Evolutionary conservation across 1,140 invertebrate species (phyloP).

Genomic region (Amphibalanus amphitrite): DNA sequence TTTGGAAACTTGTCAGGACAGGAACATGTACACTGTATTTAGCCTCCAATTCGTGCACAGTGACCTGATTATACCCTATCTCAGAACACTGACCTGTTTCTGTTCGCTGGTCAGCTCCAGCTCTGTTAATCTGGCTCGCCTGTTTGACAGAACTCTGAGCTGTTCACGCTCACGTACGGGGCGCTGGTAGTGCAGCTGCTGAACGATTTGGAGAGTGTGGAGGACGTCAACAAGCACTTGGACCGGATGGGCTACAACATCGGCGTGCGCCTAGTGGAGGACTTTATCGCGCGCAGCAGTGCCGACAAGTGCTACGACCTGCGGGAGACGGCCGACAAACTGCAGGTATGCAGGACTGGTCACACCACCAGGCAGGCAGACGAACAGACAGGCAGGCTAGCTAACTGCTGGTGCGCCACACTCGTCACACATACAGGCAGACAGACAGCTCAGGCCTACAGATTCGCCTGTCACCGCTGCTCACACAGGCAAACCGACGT

Average conservation of each 20-base stretch:
- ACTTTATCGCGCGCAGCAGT: conserved; percentile 84
- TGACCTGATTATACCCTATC: conserved; percentile 17
- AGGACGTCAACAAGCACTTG: conserved; percentile 88
- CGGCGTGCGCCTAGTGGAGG: conserved; percentile 91
- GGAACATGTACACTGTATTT: no score
- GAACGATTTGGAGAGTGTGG: conserved; percentile 92
- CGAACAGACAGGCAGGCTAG: no score
- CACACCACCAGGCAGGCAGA: neutral
- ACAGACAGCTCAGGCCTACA: no score
- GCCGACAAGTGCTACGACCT: conserved; percentile 83
- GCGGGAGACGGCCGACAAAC: conserved; percentile 91
- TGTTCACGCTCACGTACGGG: conserved; percentile 95
- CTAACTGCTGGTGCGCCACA: no score
- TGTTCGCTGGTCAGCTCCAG: conserved; percentile 27
- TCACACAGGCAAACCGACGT: no score
- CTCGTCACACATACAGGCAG: no score
- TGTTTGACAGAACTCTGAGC: conserved; percentile 73
- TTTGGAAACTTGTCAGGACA: no score
- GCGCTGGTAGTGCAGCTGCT: conserved; percentile 89
- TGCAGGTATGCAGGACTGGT: conserved; percentile 41
- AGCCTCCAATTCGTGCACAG: neutral
- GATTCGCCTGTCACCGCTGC: no score
- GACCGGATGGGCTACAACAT: conserved; percentile 96
- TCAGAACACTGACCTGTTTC: conserved; percentile 21
- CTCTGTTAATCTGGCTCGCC: conserved; percentile 28